Evolutionary conservation across 2,888 invertebrate species (phyloP).

Genomic region (Germaria angustata): DNA sequence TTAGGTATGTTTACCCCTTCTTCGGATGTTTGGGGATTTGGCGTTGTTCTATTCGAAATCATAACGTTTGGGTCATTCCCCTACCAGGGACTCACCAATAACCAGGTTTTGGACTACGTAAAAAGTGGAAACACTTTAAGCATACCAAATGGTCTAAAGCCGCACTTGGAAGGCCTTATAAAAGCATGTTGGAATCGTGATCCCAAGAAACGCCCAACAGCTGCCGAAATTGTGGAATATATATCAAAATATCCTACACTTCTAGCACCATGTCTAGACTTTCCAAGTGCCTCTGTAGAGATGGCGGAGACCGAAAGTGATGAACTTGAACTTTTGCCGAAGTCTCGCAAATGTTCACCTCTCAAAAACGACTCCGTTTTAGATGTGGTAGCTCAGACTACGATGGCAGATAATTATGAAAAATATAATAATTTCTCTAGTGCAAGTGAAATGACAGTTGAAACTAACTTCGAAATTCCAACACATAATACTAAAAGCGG

Average conservation of each 20-base stretch:
- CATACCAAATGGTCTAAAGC: constrained; percentile 89
- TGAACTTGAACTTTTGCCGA: constrained; percentile 74
- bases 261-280: constrained; percentile 88
- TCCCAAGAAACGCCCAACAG: constrained; percentile 86
- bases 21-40: constrained; percentile 95
- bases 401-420: constrained; percentile 53
- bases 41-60: constrained; percentile 92
- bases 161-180: constrained; percentile 90
- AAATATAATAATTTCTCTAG: constrained; percentile 27
- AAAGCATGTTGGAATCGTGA: constrained; percentile 90
- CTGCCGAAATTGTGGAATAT: constrained; percentile 89
- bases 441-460: constrained; percentile 8
- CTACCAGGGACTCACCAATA: constrained; percentile 92
- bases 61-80: constrained; percentile 95
- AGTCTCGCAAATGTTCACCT: constrained; percentile 69
- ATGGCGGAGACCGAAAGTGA: constrained; percentile 83
- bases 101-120: constrained; percentile 90
- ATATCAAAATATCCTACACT: constrained; percentile 89
- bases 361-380: constrained; percentile 63
- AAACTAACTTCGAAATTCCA: constrained; percentile 48
- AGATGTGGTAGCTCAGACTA: constrained; percentile 63
- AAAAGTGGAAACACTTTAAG: constrained; percentile 87
- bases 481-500: not conserved
- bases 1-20: constrained; percentile 91
- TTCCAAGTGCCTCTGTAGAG: constrained; percentile 87